These are phyloP conservation scores for Bothrops jararaca DNA, from an alignment of 2,113 vertebrate genomes.

Conservation along the genomic window DNA sequence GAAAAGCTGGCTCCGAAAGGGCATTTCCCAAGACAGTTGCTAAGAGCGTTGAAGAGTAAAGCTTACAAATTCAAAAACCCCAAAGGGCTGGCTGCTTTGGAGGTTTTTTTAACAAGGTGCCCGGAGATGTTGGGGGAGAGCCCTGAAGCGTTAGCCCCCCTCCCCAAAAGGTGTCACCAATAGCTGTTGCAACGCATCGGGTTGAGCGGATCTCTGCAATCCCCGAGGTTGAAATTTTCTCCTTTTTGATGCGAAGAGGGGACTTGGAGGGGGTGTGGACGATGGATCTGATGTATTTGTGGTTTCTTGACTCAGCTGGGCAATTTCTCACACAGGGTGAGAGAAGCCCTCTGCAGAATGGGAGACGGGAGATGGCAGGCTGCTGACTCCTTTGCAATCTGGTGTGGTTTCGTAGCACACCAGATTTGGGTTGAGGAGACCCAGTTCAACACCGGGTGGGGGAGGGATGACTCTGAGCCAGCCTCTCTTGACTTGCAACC, in stretches of 20 bases:
- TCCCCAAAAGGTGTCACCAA: not conserved
- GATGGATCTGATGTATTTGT: not conserved
- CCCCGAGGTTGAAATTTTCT: not conserved
- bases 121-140: not conserved
- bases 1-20: not conserved
- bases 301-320: not conserved
- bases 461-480: no score
- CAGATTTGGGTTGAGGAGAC: no score
- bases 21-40: not conserved
- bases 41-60: not conserved
- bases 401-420: no score
- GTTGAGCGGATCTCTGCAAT: not conserved
- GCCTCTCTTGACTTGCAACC: no score
- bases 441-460: no score
- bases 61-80: not conserved
- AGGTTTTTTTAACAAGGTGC: not conserved
- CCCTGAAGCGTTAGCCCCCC: not conserved
- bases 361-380: no score
- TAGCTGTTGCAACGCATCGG: not conserved
- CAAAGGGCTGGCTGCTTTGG: not conserved
- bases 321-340: no score
- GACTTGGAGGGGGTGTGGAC: not conserved
- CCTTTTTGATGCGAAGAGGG: not conserved
- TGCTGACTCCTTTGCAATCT: no score
- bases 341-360: no score